Conservation (phyloP, 2,888 invertebrate genomes). For the Oconnorella tubifera region DNA sequence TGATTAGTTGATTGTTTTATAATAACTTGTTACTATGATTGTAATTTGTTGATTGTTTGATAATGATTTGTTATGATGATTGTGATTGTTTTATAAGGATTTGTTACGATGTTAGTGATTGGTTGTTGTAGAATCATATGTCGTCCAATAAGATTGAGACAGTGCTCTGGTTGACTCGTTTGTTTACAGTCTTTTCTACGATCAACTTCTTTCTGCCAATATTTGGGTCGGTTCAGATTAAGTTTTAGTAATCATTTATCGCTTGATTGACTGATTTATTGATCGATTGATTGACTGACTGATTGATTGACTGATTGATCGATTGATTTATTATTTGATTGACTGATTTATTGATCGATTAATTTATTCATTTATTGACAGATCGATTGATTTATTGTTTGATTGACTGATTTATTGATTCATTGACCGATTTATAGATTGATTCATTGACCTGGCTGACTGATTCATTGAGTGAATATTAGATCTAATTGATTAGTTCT, state of each 20-base stretch:
- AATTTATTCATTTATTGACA: not conserved
- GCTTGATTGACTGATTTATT: too few species aligned
- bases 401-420: not conserved
- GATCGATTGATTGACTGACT: too few species aligned
- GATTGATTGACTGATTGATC: too few species aligned
- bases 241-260: not conserved
- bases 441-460: not conserved
- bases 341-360: too few species aligned
- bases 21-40: too few species aligned
- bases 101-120: too few species aligned
- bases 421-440: not conserved
- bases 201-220: conserved; percentile 35
- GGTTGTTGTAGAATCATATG: conserved; percentile 52
- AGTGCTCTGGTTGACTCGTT: conserved; percentile 78
- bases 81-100: too few species aligned
- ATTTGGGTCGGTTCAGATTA: conserved; percentile 68
- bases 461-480: not conserved
- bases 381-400: not conserved
- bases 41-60: too few species aligned
- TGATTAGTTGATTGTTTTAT: too few species aligned
- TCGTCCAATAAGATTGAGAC: conserved; percentile 80
- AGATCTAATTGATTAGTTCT: not conserved
- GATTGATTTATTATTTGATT: too few species aligned
- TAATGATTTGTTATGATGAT: too few species aligned
- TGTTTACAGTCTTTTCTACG: conserved; percentile 63